Conservation (phyloP, 1,140 invertebrate species). For the Meloidogyne chitwoodi region DNA sequence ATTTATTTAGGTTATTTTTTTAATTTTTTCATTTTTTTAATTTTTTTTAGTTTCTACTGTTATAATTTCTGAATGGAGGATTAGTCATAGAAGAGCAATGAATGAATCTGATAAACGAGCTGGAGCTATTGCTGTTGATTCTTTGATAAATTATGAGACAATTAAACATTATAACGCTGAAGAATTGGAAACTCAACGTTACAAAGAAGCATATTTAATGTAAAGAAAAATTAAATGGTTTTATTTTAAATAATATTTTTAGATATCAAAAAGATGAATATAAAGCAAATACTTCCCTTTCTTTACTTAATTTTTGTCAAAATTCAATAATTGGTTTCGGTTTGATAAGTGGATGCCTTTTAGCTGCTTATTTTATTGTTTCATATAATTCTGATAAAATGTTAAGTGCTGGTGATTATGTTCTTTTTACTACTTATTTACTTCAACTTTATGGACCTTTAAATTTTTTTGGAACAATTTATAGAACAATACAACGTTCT, state of each 20-base stretch:
- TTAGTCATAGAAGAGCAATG: conserved; percentile 84
- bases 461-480: conserved; percentile 97
- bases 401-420: conserved; percentile 86
- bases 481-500: conserved; percentile 89
- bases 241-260: conserved; percentile 61
- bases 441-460: conserved; percentile 89
- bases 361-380: conserved; percentile 78
- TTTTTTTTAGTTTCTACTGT: conserved; percentile 67
- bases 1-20: conserved; percentile 78
- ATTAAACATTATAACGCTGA: conserved; percentile 95
- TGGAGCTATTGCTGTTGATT: conserved; percentile 85
- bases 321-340: conserved; percentile 68
- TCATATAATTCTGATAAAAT: conserved; percentile 62
- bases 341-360: conserved; percentile 76
- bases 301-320: conserved; percentile 46
- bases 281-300: conserved; percentile 74
- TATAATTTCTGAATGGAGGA: conserved; percentile 86
- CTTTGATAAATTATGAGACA: conserved; percentile 93
- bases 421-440: conserved; percentile 88
- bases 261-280: conserved; percentile 75
- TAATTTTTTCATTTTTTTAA: not conserved
- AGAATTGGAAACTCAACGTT: conserved; percentile 79
- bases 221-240: conserved; percentile 60
- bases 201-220: conserved; percentile 67
- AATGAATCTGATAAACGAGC: conserved; percentile 86